Conservation (phyloP, 2,888 invertebrate genomes). For the Phortica magna region DNA sequence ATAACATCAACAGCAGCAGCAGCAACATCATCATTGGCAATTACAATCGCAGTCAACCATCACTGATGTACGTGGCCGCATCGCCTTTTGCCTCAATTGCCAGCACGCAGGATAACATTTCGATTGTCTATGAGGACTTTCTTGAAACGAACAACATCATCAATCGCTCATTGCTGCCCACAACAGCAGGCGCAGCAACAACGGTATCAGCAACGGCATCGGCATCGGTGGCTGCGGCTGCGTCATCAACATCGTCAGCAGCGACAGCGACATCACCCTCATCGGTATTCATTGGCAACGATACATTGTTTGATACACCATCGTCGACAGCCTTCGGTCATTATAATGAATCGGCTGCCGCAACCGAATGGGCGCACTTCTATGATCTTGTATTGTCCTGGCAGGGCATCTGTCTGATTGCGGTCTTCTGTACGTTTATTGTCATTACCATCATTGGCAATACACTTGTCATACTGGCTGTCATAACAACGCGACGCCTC, state of each 20-base stretch:
- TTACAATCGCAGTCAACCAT: constrained; percentile 45
- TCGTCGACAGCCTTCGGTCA: constrained; percentile 56
- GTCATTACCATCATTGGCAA: constrained; percentile 90
- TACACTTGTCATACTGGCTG: constrained; percentile 92
- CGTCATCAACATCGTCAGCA: constrained; percentile 32
- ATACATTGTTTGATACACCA: constrained; percentile 17
- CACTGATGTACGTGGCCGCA: constrained; percentile 65
- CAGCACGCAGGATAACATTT: constrained; percentile 56
- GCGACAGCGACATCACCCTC: constrained; percentile 40
- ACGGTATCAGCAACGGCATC: constrained; percentile 26
- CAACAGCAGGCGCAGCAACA: constrained; percentile 34
- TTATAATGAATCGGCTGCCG: constrained; percentile 64
- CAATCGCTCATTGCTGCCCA: constrained; percentile 45
- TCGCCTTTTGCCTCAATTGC: constrained; percentile 58
- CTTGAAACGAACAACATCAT: constrained; percentile 48
- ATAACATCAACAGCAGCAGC: constrained; percentile 24
- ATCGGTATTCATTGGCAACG: constrained; percentile 26
- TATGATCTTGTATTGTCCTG: constrained; percentile 74
- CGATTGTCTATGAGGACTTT: constrained; percentile 58
- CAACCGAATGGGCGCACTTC: constrained; percentile 71
- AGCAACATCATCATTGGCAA: constrained; percentile 37
- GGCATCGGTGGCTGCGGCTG: constrained; percentile 1
- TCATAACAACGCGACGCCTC: constrained; percentile 90
- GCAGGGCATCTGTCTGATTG: constrained; percentile 82
- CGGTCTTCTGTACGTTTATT: constrained; percentile 83